A percentile compares a stretch with the other conserved stretches of the same genome.
These are phyloP conservation scores for Amaurobius ferox DNA, from an alignment of 2,888 invertebrate genomes.

Conservation along the genomic window DNA sequence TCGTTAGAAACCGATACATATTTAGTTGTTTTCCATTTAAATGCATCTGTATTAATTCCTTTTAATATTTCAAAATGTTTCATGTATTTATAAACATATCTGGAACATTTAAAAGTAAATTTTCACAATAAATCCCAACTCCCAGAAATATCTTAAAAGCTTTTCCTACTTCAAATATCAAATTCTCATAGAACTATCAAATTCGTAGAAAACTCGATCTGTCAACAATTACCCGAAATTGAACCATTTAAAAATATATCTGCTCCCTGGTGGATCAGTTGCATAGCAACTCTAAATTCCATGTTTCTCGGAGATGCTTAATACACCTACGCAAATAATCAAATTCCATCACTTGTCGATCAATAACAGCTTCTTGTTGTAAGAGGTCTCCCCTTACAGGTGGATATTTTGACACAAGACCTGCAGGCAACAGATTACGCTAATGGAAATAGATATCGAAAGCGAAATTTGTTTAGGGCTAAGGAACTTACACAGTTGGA, in stretches of 20 bases:
- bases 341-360: not conserved
- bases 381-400: not conserved
- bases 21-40: no score
- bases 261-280: not conserved
- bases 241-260: not conserved
- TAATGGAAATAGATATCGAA: constrained; percentile 5
- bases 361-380: not conserved
- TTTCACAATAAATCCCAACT: no score
- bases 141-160: no score
- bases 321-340: not conserved
- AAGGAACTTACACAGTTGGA: not conserved
- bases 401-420: not conserved
- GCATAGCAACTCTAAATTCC: not conserved
- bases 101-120: no score
- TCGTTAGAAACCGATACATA: no score
- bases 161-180: no score
- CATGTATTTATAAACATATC: no score
- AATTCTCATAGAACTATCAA: no score
- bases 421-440: constrained; percentile 5
- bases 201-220: no score
- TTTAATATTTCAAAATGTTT: no score
- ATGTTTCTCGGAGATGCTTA: not conserved
- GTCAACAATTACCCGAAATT: not conserved
- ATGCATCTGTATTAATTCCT: no score
- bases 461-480: not conserved